Conservation (phyloP, 2,113 vertebrate species). For the Cephalopterus ornatus region DNA sequence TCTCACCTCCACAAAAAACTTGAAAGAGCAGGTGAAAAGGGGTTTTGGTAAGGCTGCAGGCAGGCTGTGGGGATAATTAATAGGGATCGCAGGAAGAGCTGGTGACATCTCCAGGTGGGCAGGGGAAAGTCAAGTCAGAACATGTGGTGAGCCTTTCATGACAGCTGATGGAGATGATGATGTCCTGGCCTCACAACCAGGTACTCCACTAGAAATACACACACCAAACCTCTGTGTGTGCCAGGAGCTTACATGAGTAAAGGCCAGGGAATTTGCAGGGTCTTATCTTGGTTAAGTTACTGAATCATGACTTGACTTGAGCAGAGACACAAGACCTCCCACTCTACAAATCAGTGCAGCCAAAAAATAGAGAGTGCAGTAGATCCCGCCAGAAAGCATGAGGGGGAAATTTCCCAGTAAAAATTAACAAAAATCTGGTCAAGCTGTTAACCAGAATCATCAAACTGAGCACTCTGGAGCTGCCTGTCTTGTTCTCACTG, state of each 20-base stretch:
- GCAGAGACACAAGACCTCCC: background rate
- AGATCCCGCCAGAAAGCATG: fast-evolving
- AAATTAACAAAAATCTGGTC: background rate
- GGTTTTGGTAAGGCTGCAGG: constrained; percentile 37
- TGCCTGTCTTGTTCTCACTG: background rate
- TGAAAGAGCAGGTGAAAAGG: constrained; percentile 17
- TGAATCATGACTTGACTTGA: background rate
- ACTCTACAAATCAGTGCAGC: background rate
- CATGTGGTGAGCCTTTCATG: background rate
- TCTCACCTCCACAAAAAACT: background rate
- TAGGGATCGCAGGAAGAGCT: background rate
- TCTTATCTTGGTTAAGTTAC: background rate
- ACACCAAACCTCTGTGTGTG: background rate
- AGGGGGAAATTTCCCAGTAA: background rate
- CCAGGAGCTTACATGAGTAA: background rate
- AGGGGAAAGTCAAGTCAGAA: constrained; percentile 20
- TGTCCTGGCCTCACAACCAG: background rate
- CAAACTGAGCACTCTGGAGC: background rate
- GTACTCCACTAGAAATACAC: background rate
- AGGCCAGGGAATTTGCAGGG: background rate
- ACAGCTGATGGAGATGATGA: background rate
- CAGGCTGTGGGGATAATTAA: constrained; percentile 23
- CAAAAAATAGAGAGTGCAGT: background rate
- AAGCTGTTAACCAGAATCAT: background rate
- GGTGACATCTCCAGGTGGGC: constrained; percentile 26